phyloP scores from a whole-genome alignment of 2,797 vertebrate genomes.

The Crenichthys baileyi region DNA sequence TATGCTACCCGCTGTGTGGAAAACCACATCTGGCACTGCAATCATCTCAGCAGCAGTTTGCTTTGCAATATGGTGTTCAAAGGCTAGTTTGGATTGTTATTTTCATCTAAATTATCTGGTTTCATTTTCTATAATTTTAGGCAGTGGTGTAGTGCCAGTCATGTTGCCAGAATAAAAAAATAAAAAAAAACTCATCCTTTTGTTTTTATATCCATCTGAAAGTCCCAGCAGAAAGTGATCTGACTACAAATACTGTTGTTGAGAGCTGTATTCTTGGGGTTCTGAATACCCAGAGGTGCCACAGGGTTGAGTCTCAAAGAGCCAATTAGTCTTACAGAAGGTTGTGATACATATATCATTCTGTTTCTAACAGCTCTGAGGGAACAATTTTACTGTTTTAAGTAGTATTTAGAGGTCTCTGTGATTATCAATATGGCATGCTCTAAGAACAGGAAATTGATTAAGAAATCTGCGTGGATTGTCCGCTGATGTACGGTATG shows the following conservation, averaged over 20 bases:
- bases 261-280: slow-evolving; percentile 32
- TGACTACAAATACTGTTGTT: slow-evolving; percentile 8
- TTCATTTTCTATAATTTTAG: slow-evolving; percentile 28
- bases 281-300: slow-evolving; percentile 29
- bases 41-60: slow-evolving; percentile 56
- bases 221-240: slow-evolving; percentile 24
- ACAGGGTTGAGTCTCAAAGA: slow-evolving; percentile 53
- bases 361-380: slow-evolving; percentile 49
- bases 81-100: slow-evolving; percentile 39
- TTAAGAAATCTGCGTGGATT: slow-evolving; percentile 3
- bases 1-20: slow-evolving; percentile 16
- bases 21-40: slow-evolving; percentile 59
- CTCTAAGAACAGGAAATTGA: background rate
- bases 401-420: slow-evolving; percentile 9
- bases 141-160: slow-evolving; percentile 6
- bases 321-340: slow-evolving; percentile 55
- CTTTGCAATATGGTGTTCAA: slow-evolving; percentile 52
- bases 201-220: background rate
- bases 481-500: background rate
- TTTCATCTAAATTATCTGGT: slow-evolving; percentile 33
- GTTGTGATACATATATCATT: slow-evolving; percentile 35
- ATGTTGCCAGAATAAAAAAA: slow-evolving; percentile 7
- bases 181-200: background rate
- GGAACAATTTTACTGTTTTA: slow-evolving; percentile 23
- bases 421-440: background rate